Percentiles rank a stretch among this genome's conserved stretches.
Evolutionary conservation across 1,140 invertebrate genomes (phyloP).

Genomic region (Temnothorax longispinosus): DNA sequence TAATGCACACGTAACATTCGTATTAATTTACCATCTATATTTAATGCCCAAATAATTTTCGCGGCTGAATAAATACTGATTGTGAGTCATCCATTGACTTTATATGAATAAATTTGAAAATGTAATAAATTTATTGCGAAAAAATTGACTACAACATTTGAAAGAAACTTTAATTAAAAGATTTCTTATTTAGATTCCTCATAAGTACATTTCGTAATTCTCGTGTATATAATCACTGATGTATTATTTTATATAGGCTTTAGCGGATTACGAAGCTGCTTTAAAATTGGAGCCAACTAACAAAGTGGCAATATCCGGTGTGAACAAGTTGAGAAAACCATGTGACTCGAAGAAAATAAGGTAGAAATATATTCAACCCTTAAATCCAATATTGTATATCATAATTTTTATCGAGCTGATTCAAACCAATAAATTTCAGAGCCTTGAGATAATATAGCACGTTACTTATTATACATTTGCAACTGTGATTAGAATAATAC

Average conservation of each 20-base stretch:
- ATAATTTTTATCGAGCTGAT: background rate
- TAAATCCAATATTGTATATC: background rate
- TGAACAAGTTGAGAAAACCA: constrained; percentile 73
- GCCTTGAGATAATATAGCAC: background rate
- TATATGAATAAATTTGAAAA: background rate
- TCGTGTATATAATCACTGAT: background rate
- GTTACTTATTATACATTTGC: background rate
- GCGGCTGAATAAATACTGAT: background rate
- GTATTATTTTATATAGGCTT: constrained; percentile 69
- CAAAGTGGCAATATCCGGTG: constrained; percentile 67
- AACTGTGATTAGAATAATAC: background rate
- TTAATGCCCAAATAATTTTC: background rate
- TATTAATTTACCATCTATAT: background rate
- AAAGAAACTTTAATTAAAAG: background rate
- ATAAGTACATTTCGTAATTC: constrained; percentile 9
- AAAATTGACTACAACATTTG: background rate
- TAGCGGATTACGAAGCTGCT: constrained; percentile 77
- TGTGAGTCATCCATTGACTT: background rate
- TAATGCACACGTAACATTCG: background rate
- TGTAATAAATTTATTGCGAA: background rate
- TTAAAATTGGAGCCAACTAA: constrained; percentile 78
- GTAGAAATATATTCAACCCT: constrained; percentile 59
- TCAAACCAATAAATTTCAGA: background rate
- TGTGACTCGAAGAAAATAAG: constrained; percentile 72
- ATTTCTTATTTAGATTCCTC: background rate